These are phyloP conservation scores for Dicaeum eximium DNA, from an alignment of 2,113 vertebrate genomes.

Conservation along the genomic window DNA sequence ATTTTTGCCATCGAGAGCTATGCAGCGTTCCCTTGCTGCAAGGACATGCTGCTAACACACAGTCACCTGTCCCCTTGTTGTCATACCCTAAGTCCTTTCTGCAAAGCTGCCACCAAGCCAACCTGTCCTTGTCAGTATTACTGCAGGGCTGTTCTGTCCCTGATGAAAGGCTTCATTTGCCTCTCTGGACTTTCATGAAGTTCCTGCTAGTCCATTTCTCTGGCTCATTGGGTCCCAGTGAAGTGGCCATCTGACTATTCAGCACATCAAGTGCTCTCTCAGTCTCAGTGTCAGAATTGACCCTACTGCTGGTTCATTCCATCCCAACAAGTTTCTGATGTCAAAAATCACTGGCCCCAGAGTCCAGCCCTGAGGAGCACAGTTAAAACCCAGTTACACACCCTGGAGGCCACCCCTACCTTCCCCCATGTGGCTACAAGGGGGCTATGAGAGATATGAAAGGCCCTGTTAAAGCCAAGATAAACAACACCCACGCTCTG, in stretches of 20 bases:
- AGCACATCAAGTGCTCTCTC: neutral
- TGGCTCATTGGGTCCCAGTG: neutral
- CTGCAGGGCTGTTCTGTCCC: neutral
- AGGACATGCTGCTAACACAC: neutral
- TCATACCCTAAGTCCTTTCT: neutral
- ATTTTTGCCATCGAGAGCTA: neutral
- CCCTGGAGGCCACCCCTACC: neutral
- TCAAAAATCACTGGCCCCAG: neutral
- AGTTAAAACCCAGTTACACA: neutral
- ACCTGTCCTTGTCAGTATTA: neutral
- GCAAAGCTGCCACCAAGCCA: neutral
- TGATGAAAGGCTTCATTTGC: neutral
- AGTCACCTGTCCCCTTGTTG: neutral
- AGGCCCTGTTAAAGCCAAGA: neutral
- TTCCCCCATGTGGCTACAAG: neutral
- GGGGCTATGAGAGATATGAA: neutral
- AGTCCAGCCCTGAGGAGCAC: neutral
- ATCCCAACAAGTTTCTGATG: neutral
- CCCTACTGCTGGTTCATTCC: neutral
- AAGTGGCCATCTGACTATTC: neutral
- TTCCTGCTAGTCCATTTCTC: neutral
- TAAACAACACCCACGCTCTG: neutral
- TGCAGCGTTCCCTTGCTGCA: neutral
- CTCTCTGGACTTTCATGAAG: neutral
- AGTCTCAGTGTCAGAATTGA: neutral